These are phyloP conservation scores for Xyrauchen texanus DNA, from an alignment of 2,113 vertebrate genomes.

Conservation along the genomic window DNA sequence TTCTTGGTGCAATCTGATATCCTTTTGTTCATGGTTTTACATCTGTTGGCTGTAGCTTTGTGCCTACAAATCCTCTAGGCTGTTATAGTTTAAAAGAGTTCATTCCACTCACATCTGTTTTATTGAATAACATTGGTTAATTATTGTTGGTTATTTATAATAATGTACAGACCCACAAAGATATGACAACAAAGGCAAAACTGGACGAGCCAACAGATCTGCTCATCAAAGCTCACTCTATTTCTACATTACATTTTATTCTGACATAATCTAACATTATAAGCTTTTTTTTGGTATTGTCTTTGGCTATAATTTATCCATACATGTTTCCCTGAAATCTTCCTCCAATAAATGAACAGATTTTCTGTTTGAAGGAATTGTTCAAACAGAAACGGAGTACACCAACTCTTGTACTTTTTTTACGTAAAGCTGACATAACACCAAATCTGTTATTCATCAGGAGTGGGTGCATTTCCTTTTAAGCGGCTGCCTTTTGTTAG, in stretches of 20 bases:
- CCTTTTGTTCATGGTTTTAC: background rate
- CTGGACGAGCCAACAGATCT: no score
- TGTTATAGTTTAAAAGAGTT: background rate
- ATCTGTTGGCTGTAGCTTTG: slow-evolving; percentile 8
- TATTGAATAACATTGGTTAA: no score
- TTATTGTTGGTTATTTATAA: no score
- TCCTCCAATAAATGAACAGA: background rate
- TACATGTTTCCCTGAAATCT: background rate
- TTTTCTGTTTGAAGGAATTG: background rate
- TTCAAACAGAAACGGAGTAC: no score
- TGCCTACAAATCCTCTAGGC: background rate
- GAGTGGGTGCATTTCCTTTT: background rate
- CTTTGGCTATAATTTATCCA: background rate
- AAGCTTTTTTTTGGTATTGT: background rate
- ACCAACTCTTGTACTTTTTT: background rate
- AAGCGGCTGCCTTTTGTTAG: background rate
- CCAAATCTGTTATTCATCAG: background rate
- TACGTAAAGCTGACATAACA: background rate
- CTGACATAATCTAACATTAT: background rate
- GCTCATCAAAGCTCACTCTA: no score
- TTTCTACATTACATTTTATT: no score
- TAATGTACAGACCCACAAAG: no score
- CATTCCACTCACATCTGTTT: no score
- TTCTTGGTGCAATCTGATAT: background rate
- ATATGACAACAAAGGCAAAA: no score